phyloP scores from a whole-genome alignment of 2,113 vertebrate species.

The Grammomys dolichurus region DNA sequence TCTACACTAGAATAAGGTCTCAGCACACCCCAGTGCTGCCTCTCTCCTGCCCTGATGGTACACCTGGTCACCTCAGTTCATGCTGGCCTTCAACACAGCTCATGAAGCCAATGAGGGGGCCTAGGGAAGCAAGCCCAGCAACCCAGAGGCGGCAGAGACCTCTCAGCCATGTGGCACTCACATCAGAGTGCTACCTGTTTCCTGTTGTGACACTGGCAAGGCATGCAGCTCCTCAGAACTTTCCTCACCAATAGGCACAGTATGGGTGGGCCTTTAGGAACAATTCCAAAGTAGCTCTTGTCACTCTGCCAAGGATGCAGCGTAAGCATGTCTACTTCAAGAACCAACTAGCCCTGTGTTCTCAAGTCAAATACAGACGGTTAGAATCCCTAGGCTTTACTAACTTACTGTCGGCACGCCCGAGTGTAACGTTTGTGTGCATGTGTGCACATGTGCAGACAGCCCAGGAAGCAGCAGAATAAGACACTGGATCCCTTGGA shows the following conservation, averaged over 20 bases:
- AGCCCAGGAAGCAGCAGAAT: background rate
- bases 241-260: background rate
- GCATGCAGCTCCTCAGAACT: background rate
- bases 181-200: background rate
- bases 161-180: background rate
- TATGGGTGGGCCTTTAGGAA: background rate
- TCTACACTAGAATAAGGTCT: background rate
- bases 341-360: background rate
- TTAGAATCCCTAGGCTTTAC: background rate
- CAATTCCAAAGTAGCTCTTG: background rate
- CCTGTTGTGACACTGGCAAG: background rate
- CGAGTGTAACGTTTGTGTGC: background rate
- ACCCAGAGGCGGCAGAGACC: background rate
- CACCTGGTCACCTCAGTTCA: background rate
- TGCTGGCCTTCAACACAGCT: background rate
- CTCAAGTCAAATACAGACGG: slow-evolving; percentile 18
- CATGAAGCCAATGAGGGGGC: background rate
- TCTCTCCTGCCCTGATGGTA: background rate
- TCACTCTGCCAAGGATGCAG: background rate
- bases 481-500: background rate
- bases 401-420: background rate
- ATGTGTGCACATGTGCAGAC: no score
- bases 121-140: background rate
- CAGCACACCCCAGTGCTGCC: background rate
- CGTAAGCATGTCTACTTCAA: background rate